phyloP scores from a whole-genome alignment of 1,140 invertebrate species.

The Lucilia sericata region DNA sequence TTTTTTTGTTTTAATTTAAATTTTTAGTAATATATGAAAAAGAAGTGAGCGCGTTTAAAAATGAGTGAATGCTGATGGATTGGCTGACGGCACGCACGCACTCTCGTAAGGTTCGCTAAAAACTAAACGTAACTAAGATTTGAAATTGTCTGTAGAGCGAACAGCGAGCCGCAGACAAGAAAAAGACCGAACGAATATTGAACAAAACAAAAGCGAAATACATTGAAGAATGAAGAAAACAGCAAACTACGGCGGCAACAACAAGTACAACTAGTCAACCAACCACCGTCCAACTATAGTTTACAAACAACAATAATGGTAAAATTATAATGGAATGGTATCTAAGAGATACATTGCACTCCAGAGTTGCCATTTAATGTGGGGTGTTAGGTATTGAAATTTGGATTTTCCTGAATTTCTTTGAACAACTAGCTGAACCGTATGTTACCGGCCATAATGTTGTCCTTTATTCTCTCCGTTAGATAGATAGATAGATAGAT shows the following conservation, averaged over 20 bases:
- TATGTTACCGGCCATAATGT: too few species aligned
- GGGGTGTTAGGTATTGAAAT: too few species aligned
- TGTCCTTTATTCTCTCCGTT: too few species aligned
- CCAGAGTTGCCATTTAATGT: not conserved
- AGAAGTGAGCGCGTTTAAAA: not conserved
- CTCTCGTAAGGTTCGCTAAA: conserved; percentile 41
- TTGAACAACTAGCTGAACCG: too few species aligned
- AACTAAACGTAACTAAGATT: conserved; percentile 32
- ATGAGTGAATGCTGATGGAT: not conserved
- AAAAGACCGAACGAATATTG: not conserved
- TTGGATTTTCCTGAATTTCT: too few species aligned
- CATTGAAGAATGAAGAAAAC: not conserved
- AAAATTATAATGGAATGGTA: not conserved
- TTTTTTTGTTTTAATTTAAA: too few species aligned
- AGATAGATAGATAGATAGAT: too few species aligned
- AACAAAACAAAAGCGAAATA: not conserved
- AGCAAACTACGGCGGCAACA: not conserved
- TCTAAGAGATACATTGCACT: conserved; percentile 18
- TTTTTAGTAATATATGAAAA: not conserved
- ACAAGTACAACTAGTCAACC: not conserved
- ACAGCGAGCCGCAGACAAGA: not conserved
- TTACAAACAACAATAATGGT: conserved; percentile 12
- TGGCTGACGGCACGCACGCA: conserved; percentile 24
- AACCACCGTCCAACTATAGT: conserved; percentile 1
- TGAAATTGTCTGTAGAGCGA: conserved; percentile 30